Percentiles rank a stretch among this genome's conserved stretches.
phyloP scores from a whole-genome alignment of 2,113 vertebrate species.

The Pelecanus crispus region DNA sequence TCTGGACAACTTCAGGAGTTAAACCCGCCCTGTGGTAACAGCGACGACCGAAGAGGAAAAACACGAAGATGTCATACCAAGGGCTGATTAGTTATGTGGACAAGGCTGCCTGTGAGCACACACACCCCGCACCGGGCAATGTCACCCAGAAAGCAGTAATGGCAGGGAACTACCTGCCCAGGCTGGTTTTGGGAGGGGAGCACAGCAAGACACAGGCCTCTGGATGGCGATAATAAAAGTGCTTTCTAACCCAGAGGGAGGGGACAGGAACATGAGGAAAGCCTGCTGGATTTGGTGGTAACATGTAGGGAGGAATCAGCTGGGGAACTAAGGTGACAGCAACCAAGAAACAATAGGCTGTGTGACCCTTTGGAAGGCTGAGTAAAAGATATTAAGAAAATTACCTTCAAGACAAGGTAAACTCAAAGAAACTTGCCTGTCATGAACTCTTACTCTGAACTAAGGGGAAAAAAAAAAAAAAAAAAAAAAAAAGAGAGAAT shows the following conservation, averaged over 20 bases:
- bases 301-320: background rate
- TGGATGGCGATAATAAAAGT: background rate
- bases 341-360: background rate
- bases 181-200: background rate
- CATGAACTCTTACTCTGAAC: background rate
- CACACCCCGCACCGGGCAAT: background rate
- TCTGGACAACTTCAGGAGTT: background rate
- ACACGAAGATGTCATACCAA: background rate
- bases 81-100: background rate
- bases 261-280: background rate
- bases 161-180: background rate
- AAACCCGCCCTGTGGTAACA: background rate
- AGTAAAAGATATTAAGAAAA: background rate
- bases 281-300: background rate
- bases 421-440: background rate
- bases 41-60: background rate
- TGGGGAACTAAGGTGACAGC: background rate
- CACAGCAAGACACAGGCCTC: background rate
- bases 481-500: background rate
- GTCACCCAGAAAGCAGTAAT: background rate
- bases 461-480: background rate
- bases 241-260: background rate
- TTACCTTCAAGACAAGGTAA: background rate
- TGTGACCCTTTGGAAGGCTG: background rate
- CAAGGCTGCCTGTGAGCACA: background rate